phyloP scores from a whole-genome alignment of 1,140 invertebrate species.

The Neodiprion lecontei region DNA sequence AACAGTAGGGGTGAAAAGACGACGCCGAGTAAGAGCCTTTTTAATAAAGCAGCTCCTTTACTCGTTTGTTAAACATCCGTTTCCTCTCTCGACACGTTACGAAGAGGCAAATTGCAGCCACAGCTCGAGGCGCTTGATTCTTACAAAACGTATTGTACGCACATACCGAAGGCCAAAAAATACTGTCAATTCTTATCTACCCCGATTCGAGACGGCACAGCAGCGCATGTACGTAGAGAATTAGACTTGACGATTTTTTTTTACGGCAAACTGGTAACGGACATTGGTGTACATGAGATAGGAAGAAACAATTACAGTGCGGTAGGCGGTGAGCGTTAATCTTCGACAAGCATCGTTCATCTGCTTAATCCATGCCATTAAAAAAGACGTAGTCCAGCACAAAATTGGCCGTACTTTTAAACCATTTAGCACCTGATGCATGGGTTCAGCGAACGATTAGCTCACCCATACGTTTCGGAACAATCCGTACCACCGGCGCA shows the following conservation, averaged over 20 bases:
- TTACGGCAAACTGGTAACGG: no score
- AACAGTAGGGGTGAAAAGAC: background rate
- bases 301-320: no score
- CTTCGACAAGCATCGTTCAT: background rate
- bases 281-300: no score
- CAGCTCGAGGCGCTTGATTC: background rate
- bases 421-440: constrained; percentile 14
- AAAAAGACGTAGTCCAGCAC: background rate
- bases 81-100: background rate
- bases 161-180: no score
- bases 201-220: no score
- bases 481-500: background rate
- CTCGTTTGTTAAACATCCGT: constrained; percentile 4
- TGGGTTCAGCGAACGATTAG: constrained; percentile 5
- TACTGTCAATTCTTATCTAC: no score
- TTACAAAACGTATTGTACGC: background rate
- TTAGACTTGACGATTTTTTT: no score
- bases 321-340: constrained; percentile 7
- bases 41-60: constrained; percentile 14
- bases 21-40: background rate
- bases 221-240: no score
- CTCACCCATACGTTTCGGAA: constrained; percentile 4
- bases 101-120: background rate
- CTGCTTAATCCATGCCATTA: background rate
- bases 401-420: constrained; percentile 12